Conservation (phyloP, 2,888 invertebrate species). For the Andrena praecox region DNA sequence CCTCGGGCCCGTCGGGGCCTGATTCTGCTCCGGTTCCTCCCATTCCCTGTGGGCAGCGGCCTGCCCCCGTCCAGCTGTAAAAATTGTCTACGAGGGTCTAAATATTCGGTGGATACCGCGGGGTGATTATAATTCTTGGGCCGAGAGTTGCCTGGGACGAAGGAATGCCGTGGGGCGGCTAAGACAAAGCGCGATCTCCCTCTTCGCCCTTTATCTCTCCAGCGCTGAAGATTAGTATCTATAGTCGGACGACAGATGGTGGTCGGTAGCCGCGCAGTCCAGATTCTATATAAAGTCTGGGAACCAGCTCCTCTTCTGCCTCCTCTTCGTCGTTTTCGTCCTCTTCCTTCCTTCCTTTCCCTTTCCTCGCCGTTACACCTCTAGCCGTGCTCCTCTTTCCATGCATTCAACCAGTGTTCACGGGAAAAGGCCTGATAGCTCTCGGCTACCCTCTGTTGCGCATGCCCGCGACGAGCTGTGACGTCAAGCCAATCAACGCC, state of each 20-base stretch:
- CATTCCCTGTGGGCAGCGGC: neutral
- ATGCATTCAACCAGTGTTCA: neutral
- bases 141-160: conserved; percentile 71
- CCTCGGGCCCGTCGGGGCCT: neutral
- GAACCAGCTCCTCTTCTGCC: conserved; percentile 51
- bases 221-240: conserved; percentile 78
- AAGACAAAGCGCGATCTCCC: conserved; percentile 76
- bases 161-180: conserved; percentile 78
- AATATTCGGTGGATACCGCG: conserved; percentile 75
- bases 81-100: conserved; percentile 72
- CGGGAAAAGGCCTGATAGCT: no score
- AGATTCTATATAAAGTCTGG: conserved; percentile 72
- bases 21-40: neutral
- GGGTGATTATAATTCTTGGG: conserved; percentile 78
- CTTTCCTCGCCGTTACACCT: conserved; percentile 13
- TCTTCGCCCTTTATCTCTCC: conserved; percentile 73
- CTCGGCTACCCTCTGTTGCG: no score
- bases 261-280: conserved; percentile 76
- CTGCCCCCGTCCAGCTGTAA: conserved; percentile 48
- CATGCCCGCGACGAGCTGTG: no score
- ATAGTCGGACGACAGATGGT: conserved; percentile 78
- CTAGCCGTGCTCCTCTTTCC: neutral
- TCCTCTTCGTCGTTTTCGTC: neutral
- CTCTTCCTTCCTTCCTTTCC: conserved; percentile 5
- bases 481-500: no score